phyloP scores from a whole-genome alignment of 2,888 invertebrate species.

The Yponomeuta evonymella region DNA sequence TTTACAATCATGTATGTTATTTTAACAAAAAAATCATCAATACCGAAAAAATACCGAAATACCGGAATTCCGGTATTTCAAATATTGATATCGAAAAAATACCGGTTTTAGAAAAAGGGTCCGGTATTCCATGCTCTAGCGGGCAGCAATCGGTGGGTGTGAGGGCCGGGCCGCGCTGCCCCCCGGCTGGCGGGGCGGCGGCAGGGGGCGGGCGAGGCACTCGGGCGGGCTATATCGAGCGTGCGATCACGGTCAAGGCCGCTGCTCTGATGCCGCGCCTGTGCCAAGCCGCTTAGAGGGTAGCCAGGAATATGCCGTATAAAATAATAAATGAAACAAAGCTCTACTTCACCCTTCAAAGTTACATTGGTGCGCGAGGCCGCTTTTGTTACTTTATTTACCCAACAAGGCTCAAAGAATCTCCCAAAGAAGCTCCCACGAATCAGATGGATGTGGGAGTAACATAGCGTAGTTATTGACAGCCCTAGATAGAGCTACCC shows the following conservation, averaged over 20 bases:
- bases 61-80: no score
- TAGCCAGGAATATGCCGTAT: not conserved
- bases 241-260: conserved; percentile 74
- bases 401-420: not conserved
- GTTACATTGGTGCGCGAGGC: not conserved
- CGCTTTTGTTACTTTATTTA: not conserved
- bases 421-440: not conserved
- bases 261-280: conserved; percentile 41
- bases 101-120: no score
- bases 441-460: conserved; percentile 16
- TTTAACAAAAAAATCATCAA: no score
- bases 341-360: not conserved
- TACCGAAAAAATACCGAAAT: no score
- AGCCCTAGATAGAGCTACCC: conserved; percentile 36
- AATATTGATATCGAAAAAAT: no score
- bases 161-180: conserved; percentile 11
- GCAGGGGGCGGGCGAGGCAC: conserved; percentile 36
- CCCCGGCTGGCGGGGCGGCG: conserved; percentile 29
- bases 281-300: conserved; percentile 31
- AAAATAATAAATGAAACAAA: not conserved
- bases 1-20: no score
- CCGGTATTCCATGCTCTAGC: no score
- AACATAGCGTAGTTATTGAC: not conserved
- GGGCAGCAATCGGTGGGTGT: conserved; percentile 26
- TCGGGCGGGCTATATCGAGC: conserved; percentile 68